These are phyloP conservation scores for Yoshiicerus persimilis DNA, from an alignment of 1,140 invertebrate genomes.

Conservation along the genomic window DNA sequence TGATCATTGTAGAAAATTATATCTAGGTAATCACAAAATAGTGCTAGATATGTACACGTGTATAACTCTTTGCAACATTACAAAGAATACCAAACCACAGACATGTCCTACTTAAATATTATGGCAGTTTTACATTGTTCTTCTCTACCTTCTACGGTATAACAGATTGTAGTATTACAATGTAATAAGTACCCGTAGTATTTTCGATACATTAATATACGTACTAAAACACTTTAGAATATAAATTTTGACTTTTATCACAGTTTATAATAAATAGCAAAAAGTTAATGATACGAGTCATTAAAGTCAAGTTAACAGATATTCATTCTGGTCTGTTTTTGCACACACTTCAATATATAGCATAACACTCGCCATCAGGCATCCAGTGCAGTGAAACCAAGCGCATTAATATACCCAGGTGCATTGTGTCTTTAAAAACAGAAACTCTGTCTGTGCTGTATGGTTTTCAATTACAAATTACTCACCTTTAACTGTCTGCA, in stretches of 20 bases:
- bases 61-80: no score
- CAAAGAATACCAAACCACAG: no score
- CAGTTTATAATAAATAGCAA: not conserved
- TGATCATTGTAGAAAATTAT: no score
- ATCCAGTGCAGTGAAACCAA: not conserved
- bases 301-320: not conserved
- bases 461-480: slow-evolving; percentile 15
- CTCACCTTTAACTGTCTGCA: not conserved
- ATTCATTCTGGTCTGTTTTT: not conserved
- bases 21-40: no score
- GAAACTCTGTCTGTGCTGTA: not conserved
- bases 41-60: no score
- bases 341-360: not conserved
- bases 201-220: not conserved
- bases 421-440: not conserved
- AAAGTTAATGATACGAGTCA: not conserved
- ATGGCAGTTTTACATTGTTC: no score
- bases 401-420: no score
- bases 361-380: not conserved
- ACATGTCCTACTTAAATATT: no score
- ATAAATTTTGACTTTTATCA: not conserved
- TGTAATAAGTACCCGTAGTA: not conserved
- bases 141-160: no score
- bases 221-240: not conserved
- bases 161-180: no score